Conservation (phyloP, 2,888 invertebrate species). For the Camptogramma bilineatum region DNA sequence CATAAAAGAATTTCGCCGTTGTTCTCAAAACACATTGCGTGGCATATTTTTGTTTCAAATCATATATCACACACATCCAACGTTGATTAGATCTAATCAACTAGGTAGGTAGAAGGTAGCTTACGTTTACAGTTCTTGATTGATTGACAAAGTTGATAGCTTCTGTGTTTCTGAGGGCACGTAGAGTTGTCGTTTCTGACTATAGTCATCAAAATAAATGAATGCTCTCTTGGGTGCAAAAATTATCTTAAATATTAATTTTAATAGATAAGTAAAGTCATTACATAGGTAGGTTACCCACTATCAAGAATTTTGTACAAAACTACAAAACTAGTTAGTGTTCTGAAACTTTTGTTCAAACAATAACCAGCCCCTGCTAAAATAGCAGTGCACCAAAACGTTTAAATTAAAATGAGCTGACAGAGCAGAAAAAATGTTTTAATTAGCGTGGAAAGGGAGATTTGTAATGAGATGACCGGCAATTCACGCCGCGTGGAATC, state of each 20-base stretch:
- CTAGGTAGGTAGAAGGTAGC: neutral
- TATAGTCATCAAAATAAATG: too few species aligned
- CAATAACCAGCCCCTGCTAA: constrained; percentile 2
- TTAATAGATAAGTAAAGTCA: too few species aligned
- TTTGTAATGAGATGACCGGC: constrained; percentile 38
- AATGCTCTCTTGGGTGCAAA: too few species aligned
- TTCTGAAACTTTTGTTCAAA: neutral
- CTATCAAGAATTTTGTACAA: too few species aligned
- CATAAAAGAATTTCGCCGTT: neutral
- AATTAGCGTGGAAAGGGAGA: constrained; percentile 35
- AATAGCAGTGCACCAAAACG: constrained; percentile 18
- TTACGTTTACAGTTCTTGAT: too few species aligned
- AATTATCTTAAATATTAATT: too few species aligned
- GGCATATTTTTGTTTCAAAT: neutral
- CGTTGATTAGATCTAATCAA: neutral
- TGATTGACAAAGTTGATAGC: too few species aligned
- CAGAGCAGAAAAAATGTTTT: constrained; percentile 38
- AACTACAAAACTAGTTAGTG: too few species aligned
- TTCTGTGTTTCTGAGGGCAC: too few species aligned
- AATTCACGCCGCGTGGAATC: constrained; percentile 1
- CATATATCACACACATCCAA: too few species aligned
- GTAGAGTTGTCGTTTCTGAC: too few species aligned
- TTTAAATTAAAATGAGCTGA: constrained; percentile 40
- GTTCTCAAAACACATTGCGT: neutral
- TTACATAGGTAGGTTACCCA: too few species aligned